Percentiles rank a stretch among this genome's conserved stretches.
Evolutionary conservation across 2,888 invertebrate species (phyloP).

Genomic region (Drosophila kambysellisi): DNA sequence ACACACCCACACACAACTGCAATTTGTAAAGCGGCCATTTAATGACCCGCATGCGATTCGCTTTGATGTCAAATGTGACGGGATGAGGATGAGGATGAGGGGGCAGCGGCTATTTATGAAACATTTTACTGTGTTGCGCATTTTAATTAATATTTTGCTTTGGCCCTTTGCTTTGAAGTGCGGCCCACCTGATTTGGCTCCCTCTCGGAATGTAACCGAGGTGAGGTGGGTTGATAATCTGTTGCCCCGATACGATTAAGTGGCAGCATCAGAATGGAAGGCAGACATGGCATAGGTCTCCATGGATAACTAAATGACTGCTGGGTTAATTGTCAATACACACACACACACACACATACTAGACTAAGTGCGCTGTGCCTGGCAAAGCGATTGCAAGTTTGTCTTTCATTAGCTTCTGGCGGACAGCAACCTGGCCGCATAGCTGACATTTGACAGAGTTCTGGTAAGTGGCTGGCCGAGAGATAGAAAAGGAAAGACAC

Average conservation of each 20-base stretch:
- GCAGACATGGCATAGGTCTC: conserved; percentile 11
- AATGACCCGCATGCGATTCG: conserved; percentile 72
- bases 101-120: conserved; percentile 23
- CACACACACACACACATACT: conserved; percentile 3
- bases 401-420: conserved; percentile 69
- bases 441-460: conserved; percentile 49
- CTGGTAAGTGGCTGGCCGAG: neutral
- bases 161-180: conserved; percentile 46
- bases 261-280: conserved; percentile 28
- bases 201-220: neutral
- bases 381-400: conserved; percentile 58
- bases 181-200: neutral
- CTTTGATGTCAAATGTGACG: conserved; percentile 59
- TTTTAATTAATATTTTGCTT: conserved; percentile 62
- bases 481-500: neutral
- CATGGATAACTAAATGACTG: conserved; percentile 17
- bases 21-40: conserved; percentile 39
- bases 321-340: conserved; percentile 4
- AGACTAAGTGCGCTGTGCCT: conserved; percentile 12
- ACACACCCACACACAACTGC: neutral
- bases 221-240: conserved; percentile 31
- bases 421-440: conserved; percentile 22
- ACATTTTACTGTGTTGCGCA: conserved; percentile 16
- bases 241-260: conserved; percentile 33
- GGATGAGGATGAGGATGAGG: neutral